A percentile compares a stretch with the other conserved stretches of the same genome.
phyloP scores from a whole-genome alignment of 1,140 invertebrate genomes.

The Hermetia illucens region DNA sequence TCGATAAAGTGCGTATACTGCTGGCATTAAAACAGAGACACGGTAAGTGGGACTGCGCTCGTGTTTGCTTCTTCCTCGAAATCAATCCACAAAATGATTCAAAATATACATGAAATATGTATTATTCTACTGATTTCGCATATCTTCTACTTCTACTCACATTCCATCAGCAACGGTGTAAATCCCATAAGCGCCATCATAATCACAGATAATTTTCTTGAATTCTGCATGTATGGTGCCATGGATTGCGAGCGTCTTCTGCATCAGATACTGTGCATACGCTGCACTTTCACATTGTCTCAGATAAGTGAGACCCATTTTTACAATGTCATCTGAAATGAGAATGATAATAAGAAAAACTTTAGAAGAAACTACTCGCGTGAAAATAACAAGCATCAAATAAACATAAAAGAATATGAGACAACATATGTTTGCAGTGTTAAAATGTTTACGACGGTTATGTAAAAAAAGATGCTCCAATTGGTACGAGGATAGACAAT shows the following conservation, averaged over 20 bases:
- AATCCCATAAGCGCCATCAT: constrained; percentile 42
- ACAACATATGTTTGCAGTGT: no score
- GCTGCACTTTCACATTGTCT: constrained; percentile 41
- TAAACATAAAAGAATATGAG: no score
- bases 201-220: constrained; percentile 35
- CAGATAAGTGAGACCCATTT: constrained; percentile 36
- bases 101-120: constrained; percentile 1
- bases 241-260: constrained; percentile 33
- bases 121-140: neutral
- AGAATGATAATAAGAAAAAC: no score
- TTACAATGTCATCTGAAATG: constrained; percentile 24
- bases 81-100: constrained; percentile 4
- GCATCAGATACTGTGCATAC: constrained; percentile 31
- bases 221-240: constrained; percentile 33
- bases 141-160: constrained; percentile 22
- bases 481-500: no score
- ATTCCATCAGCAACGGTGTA: constrained; percentile 33
- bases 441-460: no score
- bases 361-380: no score
- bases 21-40: neutral
- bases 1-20: no score
- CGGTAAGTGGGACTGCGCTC: neutral
- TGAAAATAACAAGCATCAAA: no score
- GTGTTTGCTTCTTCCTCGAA: neutral
- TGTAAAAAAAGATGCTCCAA: no score